These are phyloP conservation scores for Leistus spinibarbis DNA, from an alignment of 2,888 invertebrate genomes.

Conservation along the genomic window DNA sequence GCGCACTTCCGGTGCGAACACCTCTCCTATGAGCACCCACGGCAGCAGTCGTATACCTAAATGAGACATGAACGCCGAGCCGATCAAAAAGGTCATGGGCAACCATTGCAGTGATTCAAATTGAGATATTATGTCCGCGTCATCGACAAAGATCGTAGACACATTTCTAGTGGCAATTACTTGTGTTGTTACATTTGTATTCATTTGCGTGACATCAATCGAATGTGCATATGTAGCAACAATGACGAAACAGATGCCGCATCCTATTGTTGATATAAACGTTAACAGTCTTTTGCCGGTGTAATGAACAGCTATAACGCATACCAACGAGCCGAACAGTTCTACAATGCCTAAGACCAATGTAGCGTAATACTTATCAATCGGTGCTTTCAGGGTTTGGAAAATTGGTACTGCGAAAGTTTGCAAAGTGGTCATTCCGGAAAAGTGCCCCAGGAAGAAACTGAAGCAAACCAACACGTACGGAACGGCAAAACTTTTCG, in stretches of 20 bases:
- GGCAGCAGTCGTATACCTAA: conserved; percentile 73
- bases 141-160: background rate
- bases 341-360: conserved; percentile 74
- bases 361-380: conserved; percentile 78
- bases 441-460: conserved; percentile 77
- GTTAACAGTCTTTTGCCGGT: conserved; percentile 74
- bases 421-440: conserved; percentile 75
- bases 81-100: conserved; percentile 69
- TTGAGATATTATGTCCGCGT: conserved; percentile 3
- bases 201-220: conserved; percentile 46
- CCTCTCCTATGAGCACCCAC: conserved; percentile 83
- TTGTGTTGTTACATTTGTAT: conserved; percentile 5
- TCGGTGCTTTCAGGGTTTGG: conserved; percentile 70
- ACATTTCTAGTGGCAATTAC: background rate
- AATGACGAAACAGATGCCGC: conserved; percentile 67
- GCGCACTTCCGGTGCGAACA: conserved; percentile 71
- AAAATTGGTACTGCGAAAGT: conserved; percentile 79
- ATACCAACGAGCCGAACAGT: conserved; percentile 68
- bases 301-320: conserved; percentile 71
- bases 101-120: conserved; percentile 61
- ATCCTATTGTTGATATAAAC: conserved; percentile 70
- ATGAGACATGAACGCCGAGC: conserved; percentile 72
- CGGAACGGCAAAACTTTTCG: conserved; percentile 70
- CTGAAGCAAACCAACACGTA: conserved; percentile 68
- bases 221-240: conserved; percentile 63